A percentile compares a stretch with the other conserved stretches of the same genome.
These are phyloP conservation scores for Petromus typicus DNA, from an alignment of 2,113 vertebrate species.

Conservation along the genomic window DNA sequence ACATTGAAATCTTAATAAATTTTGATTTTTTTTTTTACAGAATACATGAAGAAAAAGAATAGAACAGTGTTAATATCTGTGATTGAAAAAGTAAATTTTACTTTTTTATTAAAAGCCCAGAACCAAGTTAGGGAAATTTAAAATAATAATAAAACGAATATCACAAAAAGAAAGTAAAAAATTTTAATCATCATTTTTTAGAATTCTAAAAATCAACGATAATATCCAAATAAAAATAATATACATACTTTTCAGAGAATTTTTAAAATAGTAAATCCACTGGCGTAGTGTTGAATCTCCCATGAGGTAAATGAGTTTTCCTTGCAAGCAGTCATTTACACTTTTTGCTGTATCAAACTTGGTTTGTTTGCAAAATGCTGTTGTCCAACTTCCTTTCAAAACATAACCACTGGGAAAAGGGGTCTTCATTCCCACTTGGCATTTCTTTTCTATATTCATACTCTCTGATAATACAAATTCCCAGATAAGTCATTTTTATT, in stretches of 20 bases:
- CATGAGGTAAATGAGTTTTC: conserved; percentile 77
- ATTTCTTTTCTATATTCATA: conserved; percentile 48
- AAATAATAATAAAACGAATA: background rate
- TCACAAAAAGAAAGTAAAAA: conserved; percentile 19
- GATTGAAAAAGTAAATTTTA: conserved; percentile 28
- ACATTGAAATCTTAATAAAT: background rate
- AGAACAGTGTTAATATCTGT: background rate
- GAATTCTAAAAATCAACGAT: background rate
- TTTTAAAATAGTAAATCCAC: conserved; percentile 45
- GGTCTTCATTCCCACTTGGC: conserved; percentile 63
- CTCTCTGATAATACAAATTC: conserved; percentile 51
- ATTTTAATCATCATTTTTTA: background rate
- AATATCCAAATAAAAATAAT: conserved; percentile 42
- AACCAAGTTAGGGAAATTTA: background rate
- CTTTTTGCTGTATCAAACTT: conserved; percentile 26
- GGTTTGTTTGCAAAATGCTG: conserved; percentile 66
- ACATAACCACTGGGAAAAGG: conserved; percentile 69
- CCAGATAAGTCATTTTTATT: conserved; percentile 3
- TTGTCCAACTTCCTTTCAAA: conserved; percentile 56
- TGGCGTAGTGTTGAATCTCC: conserved; percentile 77
- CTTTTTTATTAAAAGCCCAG: background rate
- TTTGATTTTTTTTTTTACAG: conserved; percentile 13
- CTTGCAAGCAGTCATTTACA: conserved; percentile 63
- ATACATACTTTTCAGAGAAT: conserved; percentile 53
- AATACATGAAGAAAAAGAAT: background rate